phyloP scores from a whole-genome alignment of 1,140 invertebrate species.

The Brachionus sp. region DNA sequence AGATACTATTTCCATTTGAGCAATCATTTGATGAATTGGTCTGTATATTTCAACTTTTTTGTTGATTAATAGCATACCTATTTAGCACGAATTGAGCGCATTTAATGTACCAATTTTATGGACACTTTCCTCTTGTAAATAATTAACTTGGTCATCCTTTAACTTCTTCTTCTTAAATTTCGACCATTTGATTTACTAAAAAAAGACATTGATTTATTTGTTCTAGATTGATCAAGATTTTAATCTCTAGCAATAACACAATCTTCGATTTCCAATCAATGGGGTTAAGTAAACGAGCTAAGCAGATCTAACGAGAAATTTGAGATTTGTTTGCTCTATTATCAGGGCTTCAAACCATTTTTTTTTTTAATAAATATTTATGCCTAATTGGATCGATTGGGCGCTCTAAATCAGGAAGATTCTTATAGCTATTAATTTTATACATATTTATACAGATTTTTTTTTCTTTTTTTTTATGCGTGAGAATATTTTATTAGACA shows the following conservation, averaged over 20 bases:
- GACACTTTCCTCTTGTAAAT: too few relatives aligned
- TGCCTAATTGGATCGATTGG: not conserved
- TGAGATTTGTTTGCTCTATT: not conserved
- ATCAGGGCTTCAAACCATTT: not conserved
- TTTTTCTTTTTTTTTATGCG: too few relatives aligned
- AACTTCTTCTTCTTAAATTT: not conserved
- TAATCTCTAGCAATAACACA: not conserved
- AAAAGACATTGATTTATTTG: not conserved
- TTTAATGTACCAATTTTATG: too few relatives aligned
- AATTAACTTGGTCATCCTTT: too few relatives aligned
- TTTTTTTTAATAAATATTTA: conserved; percentile 14
- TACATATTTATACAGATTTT: too few relatives aligned
- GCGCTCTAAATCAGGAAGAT: not conserved
- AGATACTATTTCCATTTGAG: not conserved
- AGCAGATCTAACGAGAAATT: not conserved
- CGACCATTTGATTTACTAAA: not conserved
- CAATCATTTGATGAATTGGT: not conserved
- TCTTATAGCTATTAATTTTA: not conserved
- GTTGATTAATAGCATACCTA: too few relatives aligned
- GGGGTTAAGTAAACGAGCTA: not conserved
- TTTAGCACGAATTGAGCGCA: too few relatives aligned
- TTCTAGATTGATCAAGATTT: not conserved
- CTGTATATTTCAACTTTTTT: not conserved
- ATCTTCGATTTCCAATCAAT: not conserved
- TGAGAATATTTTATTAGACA: too few relatives aligned